These are phyloP conservation scores for Conchocele bisecta DNA, from an alignment of 2,888 invertebrate genomes.

Conservation along the genomic window DNA sequence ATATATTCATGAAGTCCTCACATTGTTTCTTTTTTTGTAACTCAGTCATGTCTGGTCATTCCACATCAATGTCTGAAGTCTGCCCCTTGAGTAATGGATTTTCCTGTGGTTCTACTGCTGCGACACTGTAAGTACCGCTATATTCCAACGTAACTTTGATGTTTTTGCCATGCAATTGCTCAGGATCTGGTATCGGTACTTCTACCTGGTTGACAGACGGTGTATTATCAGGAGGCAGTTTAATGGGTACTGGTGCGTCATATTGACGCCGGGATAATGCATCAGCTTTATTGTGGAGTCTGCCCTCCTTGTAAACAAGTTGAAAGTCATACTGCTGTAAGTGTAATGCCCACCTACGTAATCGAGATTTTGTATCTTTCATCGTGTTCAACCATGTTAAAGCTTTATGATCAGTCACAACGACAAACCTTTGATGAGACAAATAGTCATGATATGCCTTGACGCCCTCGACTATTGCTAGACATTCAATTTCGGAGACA, in stretches of 20 bases:
- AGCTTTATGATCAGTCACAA: slow-evolving; percentile 27
- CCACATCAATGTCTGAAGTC: not conserved
- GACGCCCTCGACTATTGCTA: slow-evolving; percentile 34
- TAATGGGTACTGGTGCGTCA: not conserved
- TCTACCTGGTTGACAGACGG: not conserved
- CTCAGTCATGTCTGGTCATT: not conserved
- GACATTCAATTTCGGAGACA: slow-evolving; percentile 29
- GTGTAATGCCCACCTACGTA: slow-evolving; percentile 48
- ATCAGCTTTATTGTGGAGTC: slow-evolving; percentile 20
- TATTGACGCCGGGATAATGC: slow-evolving; percentile 12
- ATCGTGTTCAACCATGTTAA: slow-evolving; percentile 23
- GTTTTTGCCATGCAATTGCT: not conserved
- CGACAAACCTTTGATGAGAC: slow-evolving; percentile 10
- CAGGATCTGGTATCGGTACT: too few relatives aligned
- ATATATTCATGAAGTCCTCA: slow-evolving; percentile 24
- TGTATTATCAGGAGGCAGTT: too few relatives aligned
- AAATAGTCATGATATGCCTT: slow-evolving; percentile 25
- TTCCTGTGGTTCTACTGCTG: not conserved
- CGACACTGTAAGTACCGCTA: too few relatives aligned
- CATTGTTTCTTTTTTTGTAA: slow-evolving; percentile 14
- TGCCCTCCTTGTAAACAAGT: slow-evolving; percentile 19
- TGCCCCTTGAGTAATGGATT: not conserved
- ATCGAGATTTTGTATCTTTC: slow-evolving; percentile 30
- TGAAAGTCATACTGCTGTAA: slow-evolving; percentile 46
- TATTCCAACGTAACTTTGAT: too few relatives aligned